Evolutionary conservation across 1,140 invertebrate species (phyloP).

Genomic region (Agrypnia vestita): DNA sequence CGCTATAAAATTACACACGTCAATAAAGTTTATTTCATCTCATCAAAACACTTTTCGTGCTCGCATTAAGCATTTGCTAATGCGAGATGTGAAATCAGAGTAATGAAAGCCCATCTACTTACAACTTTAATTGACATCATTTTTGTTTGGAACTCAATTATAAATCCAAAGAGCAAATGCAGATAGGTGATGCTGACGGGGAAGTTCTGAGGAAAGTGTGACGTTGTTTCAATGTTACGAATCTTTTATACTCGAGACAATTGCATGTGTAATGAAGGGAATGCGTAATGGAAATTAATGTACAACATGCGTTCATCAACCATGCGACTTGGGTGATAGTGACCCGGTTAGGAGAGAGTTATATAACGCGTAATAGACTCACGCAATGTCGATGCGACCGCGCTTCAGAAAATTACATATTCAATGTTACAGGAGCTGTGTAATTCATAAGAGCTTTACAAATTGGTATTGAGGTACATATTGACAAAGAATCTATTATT

Average conservation of each 20-base stretch:
- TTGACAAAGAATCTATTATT: too few relatives aligned
- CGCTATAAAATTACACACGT: too few relatives aligned
- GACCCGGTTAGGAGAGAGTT: conserved; percentile 27
- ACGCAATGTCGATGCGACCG: too few relatives aligned
- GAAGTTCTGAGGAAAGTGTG: conserved; percentile 43
- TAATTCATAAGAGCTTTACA: too few relatives aligned
- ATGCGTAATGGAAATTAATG: conserved; percentile 26
- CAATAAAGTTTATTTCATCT: too few relatives aligned
- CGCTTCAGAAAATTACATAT: too few relatives aligned
- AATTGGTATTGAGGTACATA: too few relatives aligned
- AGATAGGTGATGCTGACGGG: conserved; percentile 4
- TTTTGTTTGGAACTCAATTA: not conserved
- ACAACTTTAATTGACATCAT: conserved; percentile 1
- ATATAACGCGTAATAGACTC: not conserved
- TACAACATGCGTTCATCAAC: conserved; percentile 2
- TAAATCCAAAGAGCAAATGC: not conserved
- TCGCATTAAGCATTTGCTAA: too few relatives aligned
- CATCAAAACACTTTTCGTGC: too few relatives aligned
- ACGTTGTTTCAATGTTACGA: conserved; percentile 37
- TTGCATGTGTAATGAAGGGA: conserved; percentile 38
- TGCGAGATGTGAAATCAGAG: too few relatives aligned
- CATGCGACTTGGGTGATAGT: conserved; percentile 13
- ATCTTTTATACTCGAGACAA: conserved; percentile 50
- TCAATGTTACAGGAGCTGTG: too few relatives aligned
- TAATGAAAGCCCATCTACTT: not conserved